phyloP scores from a whole-genome alignment of 2,888 invertebrate genomes.

The Synanthedon formicaeformis region DNA sequence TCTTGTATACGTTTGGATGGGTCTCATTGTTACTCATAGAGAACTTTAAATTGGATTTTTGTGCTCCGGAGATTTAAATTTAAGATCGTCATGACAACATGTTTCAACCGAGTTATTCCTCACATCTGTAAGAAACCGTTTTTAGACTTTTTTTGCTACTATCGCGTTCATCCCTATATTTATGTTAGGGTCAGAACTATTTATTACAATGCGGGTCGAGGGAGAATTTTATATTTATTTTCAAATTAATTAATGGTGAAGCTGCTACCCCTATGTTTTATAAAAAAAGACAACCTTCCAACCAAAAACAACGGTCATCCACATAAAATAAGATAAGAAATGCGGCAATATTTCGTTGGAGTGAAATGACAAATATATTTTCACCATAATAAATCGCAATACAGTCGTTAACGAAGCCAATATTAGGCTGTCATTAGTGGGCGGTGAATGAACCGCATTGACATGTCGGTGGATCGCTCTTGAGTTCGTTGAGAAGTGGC shows the following conservation, averaged over 20 bases:
- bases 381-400: slow-evolving; percentile 4
- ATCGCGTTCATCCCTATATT: too few species aligned
- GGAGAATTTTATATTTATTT: slow-evolving; percentile 4
- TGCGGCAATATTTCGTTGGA: slow-evolving; percentile 7
- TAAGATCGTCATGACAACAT: too few species aligned
- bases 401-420: neutral
- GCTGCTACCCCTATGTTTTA: neutral
- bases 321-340: slow-evolving; percentile 10
- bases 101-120: too few species aligned
- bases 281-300: neutral
- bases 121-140: too few species aligned
- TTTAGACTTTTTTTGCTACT: too few species aligned
- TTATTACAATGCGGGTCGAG: slow-evolving; percentile 18
- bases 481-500: slow-evolving; percentile 29
- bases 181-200: slow-evolving; percentile 5
- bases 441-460: slow-evolving; percentile 16
- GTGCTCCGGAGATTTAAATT: neutral
- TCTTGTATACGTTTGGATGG: slow-evolving; percentile 1
- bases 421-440: slow-evolving; percentile 1
- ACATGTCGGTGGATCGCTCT: slow-evolving; percentile 10
- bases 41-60: neutral
- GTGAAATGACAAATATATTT: neutral
- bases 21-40: slow-evolving; percentile 1
- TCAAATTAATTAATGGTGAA: neutral
- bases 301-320: slow-evolving; percentile 10